Evolutionary conservation across 2,797 vertebrate species (phyloP).

Genomic region (Geotrypetes seraphini): DNA sequence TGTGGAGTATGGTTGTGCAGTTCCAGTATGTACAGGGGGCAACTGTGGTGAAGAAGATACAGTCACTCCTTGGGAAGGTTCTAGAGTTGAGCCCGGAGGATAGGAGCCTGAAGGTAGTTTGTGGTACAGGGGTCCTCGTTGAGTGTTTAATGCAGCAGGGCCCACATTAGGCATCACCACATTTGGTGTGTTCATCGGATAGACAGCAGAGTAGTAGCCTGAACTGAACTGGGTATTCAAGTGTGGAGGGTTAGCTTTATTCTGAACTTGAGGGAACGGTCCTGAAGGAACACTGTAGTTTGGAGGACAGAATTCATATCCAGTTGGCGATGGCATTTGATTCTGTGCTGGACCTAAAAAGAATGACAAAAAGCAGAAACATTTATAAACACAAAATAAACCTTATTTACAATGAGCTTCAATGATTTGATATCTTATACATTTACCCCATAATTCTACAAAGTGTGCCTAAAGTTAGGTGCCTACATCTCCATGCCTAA

Average conservation of each 20-base stretch:
- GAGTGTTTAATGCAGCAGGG: conserved; percentile 35
- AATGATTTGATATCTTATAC: no score
- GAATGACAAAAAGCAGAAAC: conserved; percentile 9
- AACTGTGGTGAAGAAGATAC: conserved; percentile 37
- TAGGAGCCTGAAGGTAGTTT: conserved; percentile 27
- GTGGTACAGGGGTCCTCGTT: conserved; percentile 42
- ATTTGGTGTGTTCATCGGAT: conserved; percentile 53
- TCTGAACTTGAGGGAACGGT: conserved; percentile 58
- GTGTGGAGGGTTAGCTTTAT: conserved; percentile 58
- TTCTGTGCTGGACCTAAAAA: conserved; percentile 69
- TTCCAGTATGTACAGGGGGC: conserved; percentile 49
- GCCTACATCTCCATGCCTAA: no score
- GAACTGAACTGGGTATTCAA: conserved; percentile 55
- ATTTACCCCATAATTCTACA: no score
- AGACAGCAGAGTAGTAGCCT: conserved; percentile 68
- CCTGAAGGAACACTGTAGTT: conserved; percentile 57
- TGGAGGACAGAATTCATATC: conserved; percentile 59
- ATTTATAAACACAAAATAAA: no score
- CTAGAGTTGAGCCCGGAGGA: conserved; percentile 17
- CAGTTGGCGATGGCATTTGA: conserved; percentile 56
- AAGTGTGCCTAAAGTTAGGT: no score
- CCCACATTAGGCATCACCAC: conserved; percentile 35
- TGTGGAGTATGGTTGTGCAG: conserved; percentile 54
- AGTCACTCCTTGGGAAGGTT: conserved; percentile 36
- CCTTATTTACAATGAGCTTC: no score